These are phyloP conservation scores for Yponomeuta sedellus DNA, from an alignment of 2,888 invertebrate species.

Conservation along the genomic window DNA sequence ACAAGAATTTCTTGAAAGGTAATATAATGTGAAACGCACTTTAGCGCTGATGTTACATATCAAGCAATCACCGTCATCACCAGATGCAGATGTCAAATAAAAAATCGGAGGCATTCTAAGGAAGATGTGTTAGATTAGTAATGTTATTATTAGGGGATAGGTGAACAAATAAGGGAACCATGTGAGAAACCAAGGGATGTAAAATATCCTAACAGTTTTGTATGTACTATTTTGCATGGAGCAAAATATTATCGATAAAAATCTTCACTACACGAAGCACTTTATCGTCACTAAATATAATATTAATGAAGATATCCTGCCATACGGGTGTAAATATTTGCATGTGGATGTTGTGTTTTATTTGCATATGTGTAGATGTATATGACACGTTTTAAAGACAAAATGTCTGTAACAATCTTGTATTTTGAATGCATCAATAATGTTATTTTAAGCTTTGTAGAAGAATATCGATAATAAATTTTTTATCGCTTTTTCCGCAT, in stretches of 20 bases:
- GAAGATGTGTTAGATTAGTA: background rate
- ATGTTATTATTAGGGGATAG: conserved; percentile 23
- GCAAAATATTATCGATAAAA: conserved; percentile 55
- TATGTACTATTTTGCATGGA: conserved; percentile 90
- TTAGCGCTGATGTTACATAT: no score
- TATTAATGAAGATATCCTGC: conserved; percentile 33
- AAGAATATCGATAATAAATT: no score
- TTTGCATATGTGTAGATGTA: no score
- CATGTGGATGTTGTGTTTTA: background rate
- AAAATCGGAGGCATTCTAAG: background rate
- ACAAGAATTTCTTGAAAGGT: no score
- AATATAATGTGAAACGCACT: no score
- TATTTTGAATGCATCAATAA: no score
- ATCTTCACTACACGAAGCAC: conserved; percentile 38
- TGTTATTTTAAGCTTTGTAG: no score
- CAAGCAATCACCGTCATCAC: no score
- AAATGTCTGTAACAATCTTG: no score
- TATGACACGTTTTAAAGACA: no score
- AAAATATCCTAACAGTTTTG: conserved; percentile 71
- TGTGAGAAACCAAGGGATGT: conserved; percentile 80
- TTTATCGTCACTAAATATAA: conserved; percentile 26
- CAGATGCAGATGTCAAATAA: no score
- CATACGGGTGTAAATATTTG: conserved; percentile 42
- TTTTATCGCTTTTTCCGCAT: no score
- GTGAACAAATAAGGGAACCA: conserved; percentile 77